Evolutionary conservation across 2,888 invertebrate genomes (phyloP).

Genomic region (Bedellia somnulentella): DNA sequence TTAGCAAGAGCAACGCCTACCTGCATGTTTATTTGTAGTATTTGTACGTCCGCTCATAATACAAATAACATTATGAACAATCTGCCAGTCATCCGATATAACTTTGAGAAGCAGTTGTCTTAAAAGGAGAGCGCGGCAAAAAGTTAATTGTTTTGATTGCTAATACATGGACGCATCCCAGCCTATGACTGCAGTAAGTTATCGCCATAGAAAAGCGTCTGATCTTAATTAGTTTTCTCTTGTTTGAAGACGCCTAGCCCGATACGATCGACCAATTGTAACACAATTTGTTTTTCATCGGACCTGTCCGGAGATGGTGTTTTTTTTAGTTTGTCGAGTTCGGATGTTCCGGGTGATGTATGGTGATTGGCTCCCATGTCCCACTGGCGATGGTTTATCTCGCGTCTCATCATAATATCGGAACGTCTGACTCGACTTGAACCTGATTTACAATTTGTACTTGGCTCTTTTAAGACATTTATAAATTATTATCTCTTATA

Average conservation of each 20-base stretch:
- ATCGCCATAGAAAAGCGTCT: conserved; percentile 55
- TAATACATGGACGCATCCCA: conserved; percentile 48
- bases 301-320: conserved; percentile 35
- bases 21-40: too few relatives aligned
- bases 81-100: too few relatives aligned
- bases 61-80: too few relatives aligned
- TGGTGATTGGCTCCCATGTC: conserved; percentile 57
- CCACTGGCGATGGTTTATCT: conserved; percentile 39
- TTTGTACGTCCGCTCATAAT: too few relatives aligned
- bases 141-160: conserved; percentile 60
- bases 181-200: conserved; percentile 43
- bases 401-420: conserved; percentile 48
- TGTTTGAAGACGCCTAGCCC: conserved; percentile 52
- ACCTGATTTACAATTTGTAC: too few relatives aligned
- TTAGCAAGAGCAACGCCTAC: too few relatives aligned
- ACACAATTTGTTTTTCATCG: conserved; percentile 58
- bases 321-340: conserved; percentile 46
- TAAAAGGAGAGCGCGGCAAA: conserved; percentile 31
- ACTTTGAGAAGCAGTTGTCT: too few relatives aligned
- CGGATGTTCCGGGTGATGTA: conserved; percentile 50
- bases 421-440: too few relatives aligned
- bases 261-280: conserved; percentile 55
- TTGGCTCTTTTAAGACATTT: too few relatives aligned
- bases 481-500: too few relatives aligned
- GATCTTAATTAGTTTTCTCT: conserved; percentile 62